Percentiles rank a stretch among this genome's conserved stretches.
phyloP scores from a whole-genome alignment of 2,797 vertebrate genomes.

The Cheirogaleus major region DNA sequence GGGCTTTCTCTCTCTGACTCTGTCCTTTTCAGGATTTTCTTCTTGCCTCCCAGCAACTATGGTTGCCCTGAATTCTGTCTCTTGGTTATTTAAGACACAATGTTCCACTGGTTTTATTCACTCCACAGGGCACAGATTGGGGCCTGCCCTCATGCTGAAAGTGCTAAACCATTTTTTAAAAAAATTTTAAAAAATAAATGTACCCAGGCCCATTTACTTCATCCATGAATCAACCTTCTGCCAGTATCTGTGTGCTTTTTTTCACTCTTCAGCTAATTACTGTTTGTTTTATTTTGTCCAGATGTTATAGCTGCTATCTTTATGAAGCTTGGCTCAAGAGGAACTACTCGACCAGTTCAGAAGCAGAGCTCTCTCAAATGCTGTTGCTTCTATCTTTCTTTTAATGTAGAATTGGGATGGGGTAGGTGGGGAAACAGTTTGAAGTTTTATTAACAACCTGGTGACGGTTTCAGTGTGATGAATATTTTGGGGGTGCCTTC shows the following conservation, averaged over 20 bases:
- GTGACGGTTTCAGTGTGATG: neutral
- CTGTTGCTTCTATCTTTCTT: neutral
- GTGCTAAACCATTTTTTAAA: neutral
- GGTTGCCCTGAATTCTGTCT: neutral
- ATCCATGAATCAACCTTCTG: neutral
- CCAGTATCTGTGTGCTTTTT: neutral
- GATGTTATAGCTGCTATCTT: neutral
- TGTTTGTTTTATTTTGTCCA: neutral
- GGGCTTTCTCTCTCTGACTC: neutral
- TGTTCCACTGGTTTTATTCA: constrained; percentile 1
- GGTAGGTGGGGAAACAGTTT: neutral
- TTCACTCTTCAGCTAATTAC: neutral
- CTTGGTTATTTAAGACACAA: neutral
- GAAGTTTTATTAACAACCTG: neutral
- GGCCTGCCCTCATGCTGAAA: neutral
- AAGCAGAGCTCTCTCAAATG: neutral
- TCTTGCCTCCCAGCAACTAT: neutral
- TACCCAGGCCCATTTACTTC: neutral
- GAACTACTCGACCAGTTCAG: neutral
- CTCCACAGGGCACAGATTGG: neutral
- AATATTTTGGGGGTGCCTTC: neutral
- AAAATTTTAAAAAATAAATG: no score
- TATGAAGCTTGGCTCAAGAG: neutral
- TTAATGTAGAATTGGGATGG: neutral
- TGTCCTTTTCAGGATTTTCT: constrained; percentile 8